Conservation (phyloP, 2,888 invertebrate genomes). For the Aporophyla nigra region DNA sequence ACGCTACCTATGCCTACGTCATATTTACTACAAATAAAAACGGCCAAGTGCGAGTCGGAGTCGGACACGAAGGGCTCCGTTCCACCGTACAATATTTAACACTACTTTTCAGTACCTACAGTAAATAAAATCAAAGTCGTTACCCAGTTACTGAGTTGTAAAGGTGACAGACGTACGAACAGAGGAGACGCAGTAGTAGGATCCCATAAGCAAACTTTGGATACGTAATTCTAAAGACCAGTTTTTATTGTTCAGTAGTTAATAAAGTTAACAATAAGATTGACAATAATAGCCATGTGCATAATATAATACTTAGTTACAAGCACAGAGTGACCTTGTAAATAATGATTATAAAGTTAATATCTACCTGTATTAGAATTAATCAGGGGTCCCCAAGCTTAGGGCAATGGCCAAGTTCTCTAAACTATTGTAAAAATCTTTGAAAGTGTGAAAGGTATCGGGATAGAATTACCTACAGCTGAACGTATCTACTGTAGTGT, state of each 20-base stretch:
- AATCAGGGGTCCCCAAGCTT: slow-evolving; percentile 21
- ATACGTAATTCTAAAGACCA: neutral
- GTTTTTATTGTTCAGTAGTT: neutral
- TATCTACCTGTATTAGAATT: slow-evolving; percentile 36
- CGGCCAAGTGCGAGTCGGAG: no score
- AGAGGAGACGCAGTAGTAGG: no score
- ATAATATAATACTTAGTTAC: neutral
- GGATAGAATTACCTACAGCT: neutral
- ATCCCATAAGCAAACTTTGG: no score
- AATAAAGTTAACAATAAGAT: slow-evolving; percentile 1
- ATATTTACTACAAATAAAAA: neutral
- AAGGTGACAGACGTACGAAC: no score
- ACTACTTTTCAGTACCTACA: no score
- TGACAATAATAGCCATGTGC: neutral
- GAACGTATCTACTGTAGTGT: neutral
- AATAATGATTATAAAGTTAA: slow-evolving; percentile 38
- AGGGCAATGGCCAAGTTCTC: no score
- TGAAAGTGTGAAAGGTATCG: neutral
- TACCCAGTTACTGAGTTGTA: no score
- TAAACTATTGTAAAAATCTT: no score
- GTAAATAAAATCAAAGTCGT: no score
- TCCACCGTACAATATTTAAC: no score
- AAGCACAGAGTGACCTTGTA: slow-evolving; percentile 37
- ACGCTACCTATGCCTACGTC: neutral
- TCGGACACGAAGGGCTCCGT: no score